phyloP scores from a whole-genome alignment of 2,888 invertebrate genomes.

The Ptychoptera albimana region DNA sequence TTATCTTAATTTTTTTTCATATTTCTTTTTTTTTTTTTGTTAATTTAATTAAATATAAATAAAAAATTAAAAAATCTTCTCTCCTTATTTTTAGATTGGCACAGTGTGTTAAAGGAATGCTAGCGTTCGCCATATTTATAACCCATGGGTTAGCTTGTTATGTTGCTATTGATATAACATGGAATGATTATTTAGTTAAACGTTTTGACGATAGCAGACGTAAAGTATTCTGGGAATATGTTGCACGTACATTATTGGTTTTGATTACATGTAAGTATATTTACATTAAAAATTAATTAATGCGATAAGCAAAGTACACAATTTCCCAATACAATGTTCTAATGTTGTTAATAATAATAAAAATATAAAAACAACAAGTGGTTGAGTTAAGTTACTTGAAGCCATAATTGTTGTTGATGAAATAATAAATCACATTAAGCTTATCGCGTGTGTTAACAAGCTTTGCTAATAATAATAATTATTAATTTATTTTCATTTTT shows the following conservation, averaged over 20 bases:
- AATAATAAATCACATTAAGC: no score
- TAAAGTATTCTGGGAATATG: conserved; percentile 56
- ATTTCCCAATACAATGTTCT: no score
- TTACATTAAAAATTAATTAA: not conserved
- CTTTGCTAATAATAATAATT: not conserved
- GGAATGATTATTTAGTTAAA: conserved; percentile 59
- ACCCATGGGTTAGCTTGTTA: conserved; percentile 90
- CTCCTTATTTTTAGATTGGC: conserved; percentile 38
- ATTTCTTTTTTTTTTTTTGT: no score
- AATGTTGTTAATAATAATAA: no score
- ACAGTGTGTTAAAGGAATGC: conserved; percentile 52
- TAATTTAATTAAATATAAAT: conserved; percentile 1
- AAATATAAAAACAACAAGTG: no score
- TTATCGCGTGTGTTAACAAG: no score
- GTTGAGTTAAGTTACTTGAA: not conserved
- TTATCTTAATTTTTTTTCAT: not conserved
- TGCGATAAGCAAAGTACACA: no score
- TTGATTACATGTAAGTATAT: conserved; percentile 65
- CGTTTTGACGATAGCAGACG: conserved; percentile 42
- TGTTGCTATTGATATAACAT: conserved; percentile 85
- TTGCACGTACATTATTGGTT: conserved; percentile 60
- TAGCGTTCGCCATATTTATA: conserved; percentile 72
- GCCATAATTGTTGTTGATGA: no score
- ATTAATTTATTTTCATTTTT: no score
- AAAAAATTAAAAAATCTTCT: not conserved